Base-by-base conservation (phyloP, 2,888 invertebrate genomes). In the Rhingia campestris region DNA sequence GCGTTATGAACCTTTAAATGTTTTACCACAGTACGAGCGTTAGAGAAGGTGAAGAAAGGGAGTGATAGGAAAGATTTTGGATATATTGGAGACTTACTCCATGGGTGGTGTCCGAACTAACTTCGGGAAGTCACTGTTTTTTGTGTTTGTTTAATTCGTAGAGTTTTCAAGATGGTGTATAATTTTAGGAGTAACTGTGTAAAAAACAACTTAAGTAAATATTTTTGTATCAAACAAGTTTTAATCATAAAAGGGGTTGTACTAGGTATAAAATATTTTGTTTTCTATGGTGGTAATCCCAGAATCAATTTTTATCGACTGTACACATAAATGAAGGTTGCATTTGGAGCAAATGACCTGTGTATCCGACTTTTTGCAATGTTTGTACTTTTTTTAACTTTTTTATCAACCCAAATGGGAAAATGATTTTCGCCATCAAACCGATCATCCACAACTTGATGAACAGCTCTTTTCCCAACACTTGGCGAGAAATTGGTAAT, bases 221-320 rank as follows among this genome's bases (percentile, higher is more conserved):
- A 47, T 47, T 22, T 47, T 22, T 6, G 47, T 47, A 47, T 47
- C 22, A 47, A 47, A 22, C 37, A 56, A 39, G 56, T 37, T 53
- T 53, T 53, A 33, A 33, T 53, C 53, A 56, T 22, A 56, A 58
- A 58, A 58, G 41, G 41, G 22, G 10, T 58, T 41, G 35, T 4
- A 54, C 12, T n/a, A n/a, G n/a, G n/a, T n/a, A n/a, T n/a, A 54
- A 54, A 35, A 37, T 37, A 35, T 54, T 35, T 54, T 54, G 35
- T 54, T 51, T 51, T 51, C 51, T 51, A 51, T 51, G 51, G 32
- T 51, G 51, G 51, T 51, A 51, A 51, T 51, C 51, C 51, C 32
- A 51, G 51, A 51, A 51, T 32, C 32, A 51, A 51, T 51, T 10
- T 51, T 32, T 51, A 32, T 51, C 32, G 51, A 51, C 51, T 10